Evolutionary conservation across 2,888 invertebrate genomes (phyloP).

Genomic region (Conistra vaccinii): DNA sequence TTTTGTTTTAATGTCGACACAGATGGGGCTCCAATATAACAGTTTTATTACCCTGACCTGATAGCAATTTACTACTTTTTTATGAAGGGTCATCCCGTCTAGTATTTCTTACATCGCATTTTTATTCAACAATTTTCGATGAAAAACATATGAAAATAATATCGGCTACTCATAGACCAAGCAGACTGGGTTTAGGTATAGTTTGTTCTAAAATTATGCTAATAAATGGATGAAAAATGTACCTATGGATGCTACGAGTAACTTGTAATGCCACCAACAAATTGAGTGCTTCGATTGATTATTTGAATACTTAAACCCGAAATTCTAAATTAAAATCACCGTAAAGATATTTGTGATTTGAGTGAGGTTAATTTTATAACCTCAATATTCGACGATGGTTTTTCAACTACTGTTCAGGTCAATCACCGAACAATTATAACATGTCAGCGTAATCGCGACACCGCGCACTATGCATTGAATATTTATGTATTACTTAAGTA

Average conservation of each 20-base stretch:
- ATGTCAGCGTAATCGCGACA: too few relatives aligned
- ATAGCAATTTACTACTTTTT: conserved; percentile 43
- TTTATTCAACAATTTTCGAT: conserved; percentile 5
- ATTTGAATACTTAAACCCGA: not conserved
- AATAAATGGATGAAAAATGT: not conserved
- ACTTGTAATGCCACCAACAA: not conserved
- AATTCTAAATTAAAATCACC: not conserved
- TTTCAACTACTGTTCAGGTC: not conserved
- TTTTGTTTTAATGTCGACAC: conserved; percentile 18
- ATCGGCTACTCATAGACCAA: not conserved
- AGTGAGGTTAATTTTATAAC: too few relatives aligned
- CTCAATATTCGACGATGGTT: not conserved
- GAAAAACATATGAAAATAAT: not conserved
- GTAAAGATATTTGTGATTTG: not conserved
- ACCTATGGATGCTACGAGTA: not conserved
- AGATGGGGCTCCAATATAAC: conserved; percentile 37
- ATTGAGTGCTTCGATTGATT: not conserved
- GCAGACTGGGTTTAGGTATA: not conserved
- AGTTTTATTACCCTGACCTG: conserved; percentile 50
- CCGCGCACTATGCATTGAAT: too few relatives aligned
- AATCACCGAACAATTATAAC: too few relatives aligned
- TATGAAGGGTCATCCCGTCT: conserved; percentile 31
- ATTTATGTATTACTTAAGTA: too few relatives aligned
- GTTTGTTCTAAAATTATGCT: not conserved
- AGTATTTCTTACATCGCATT: conserved; percentile 11